A percentile compares a stretch with the other conserved stretches of the same genome.
These are phyloP conservation scores for Elaphurus davidianus DNA, from an alignment of 2,113 vertebrate species.

Conservation along the genomic window DNA sequence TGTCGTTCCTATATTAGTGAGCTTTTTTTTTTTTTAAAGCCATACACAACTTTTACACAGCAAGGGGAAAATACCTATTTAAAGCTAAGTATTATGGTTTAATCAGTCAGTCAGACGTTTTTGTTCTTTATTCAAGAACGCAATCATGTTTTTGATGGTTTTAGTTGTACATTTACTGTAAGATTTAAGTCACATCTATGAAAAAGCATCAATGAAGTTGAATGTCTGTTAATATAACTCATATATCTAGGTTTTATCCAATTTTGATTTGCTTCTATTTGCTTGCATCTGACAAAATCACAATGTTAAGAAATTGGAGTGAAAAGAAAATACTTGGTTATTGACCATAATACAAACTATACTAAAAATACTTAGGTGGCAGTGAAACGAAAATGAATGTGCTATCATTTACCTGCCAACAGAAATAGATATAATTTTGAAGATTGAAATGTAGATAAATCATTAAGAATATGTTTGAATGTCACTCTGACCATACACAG, in stretches of 20 bases:
- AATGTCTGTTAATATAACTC: constrained; percentile 78
- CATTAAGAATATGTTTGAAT: constrained; percentile 17
- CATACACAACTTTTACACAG: constrained; percentile 80
- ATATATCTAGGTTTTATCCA: constrained; percentile 73
- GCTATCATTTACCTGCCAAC: constrained; percentile 32
- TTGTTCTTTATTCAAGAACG: constrained; percentile 78
- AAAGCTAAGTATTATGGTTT: constrained; percentile 74
- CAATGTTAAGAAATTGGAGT: constrained; percentile 65
- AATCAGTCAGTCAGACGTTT: constrained; percentile 71
- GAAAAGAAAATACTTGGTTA: constrained; percentile 65
- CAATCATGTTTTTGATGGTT: constrained; percentile 73
- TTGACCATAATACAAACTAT: constrained; percentile 49
- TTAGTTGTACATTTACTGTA: constrained; percentile 78
- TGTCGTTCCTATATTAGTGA: constrained; percentile 78
- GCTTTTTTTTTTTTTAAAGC: constrained; percentile 77
- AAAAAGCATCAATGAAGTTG: constrained; percentile 81
- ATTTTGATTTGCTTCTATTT: constrained; percentile 73
- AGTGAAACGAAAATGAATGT: constrained; percentile 13
- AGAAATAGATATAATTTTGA: constrained; percentile 59
- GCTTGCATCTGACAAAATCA: constrained; percentile 73
- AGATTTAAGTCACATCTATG: constrained; percentile 78
- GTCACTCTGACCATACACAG: neutral
- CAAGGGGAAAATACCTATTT: constrained; percentile 80
- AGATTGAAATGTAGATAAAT: constrained; percentile 62
- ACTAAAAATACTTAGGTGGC: constrained; percentile 39